Conservation (phyloP, 2,113 vertebrate species). For the Empidonax alnorum region DNA sequence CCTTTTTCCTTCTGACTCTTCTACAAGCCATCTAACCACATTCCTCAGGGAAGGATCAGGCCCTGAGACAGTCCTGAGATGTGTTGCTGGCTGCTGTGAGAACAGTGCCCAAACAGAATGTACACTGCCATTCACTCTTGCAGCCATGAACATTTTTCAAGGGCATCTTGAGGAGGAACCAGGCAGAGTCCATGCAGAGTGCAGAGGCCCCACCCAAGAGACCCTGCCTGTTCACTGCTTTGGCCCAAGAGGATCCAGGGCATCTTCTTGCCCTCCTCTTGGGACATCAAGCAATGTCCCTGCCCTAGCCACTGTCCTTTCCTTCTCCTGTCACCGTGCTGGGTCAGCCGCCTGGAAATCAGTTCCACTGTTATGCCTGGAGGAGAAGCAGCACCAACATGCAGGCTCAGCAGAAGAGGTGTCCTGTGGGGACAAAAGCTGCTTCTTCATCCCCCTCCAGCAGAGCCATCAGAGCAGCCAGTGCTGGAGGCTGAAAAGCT, state of each 20-base stretch:
- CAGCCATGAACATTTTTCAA: background rate
- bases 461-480: background rate
- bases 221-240: background rate
- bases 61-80: background rate
- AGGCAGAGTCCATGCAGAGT: fast-evolving
- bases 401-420: background rate
- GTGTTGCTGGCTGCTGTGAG: background rate
- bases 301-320: background rate
- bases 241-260: background rate
- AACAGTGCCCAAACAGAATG: background rate
- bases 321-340: background rate
- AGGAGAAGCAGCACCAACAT: background rate
- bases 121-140: background rate
- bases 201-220: background rate
- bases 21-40: fast-evolving
- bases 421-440: background rate
- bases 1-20: background rate
- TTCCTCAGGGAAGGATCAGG: background rate
- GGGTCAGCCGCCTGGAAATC: conserved; percentile 10
- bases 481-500: background rate
- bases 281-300: background rate
- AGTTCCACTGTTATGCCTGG: background rate
- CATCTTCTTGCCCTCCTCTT: background rate
- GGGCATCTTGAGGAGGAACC: background rate
- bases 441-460: background rate